phyloP scores from a whole-genome alignment of 2,888 invertebrate species.

The Tetragonisca angustula region DNA sequence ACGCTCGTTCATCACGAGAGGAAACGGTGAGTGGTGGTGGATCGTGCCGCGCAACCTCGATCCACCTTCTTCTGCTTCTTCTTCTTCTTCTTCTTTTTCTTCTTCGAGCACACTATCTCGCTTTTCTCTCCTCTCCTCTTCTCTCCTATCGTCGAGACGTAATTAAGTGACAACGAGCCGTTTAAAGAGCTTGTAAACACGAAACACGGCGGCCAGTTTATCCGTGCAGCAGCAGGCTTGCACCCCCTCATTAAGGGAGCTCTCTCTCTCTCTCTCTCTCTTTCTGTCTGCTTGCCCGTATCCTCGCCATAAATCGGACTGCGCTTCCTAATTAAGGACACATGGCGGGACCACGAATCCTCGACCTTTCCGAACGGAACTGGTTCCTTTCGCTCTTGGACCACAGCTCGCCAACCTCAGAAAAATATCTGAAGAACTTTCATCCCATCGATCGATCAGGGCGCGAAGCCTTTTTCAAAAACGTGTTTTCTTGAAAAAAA shows the following conservation, averaged over 20 bases:
- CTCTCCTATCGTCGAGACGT: slow-evolving; percentile 27
- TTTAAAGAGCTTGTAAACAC: slow-evolving; percentile 68
- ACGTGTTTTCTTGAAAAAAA: too few species aligned
- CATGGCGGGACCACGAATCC: slow-evolving; percentile 37
- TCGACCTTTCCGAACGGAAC: slow-evolving; percentile 29
- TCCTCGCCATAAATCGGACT: slow-evolving; percentile 63
- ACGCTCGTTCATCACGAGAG: slow-evolving; percentile 40
- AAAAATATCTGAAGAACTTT: too few species aligned
- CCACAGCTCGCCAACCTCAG: too few species aligned
- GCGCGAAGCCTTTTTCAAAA: too few species aligned
- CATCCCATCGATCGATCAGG: too few species aligned
- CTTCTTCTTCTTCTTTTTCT: not conserved
- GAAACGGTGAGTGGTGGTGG: not conserved
- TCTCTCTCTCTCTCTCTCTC: not conserved
- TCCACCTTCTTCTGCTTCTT: slow-evolving; percentile 9
- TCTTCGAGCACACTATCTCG: not conserved
- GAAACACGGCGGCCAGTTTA: slow-evolving; percentile 55
- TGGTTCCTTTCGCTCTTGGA: slow-evolving; percentile 9
- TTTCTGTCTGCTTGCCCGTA: slow-evolving; percentile 8
- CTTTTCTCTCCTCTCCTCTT: not conserved
- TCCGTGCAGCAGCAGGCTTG: slow-evolving; percentile 32
- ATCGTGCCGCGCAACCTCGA: not conserved
- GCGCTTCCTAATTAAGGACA: slow-evolving; percentile 65
- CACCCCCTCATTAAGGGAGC: slow-evolving; percentile 59
- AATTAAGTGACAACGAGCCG: slow-evolving; percentile 66